Conservation (phyloP, 2,797 vertebrate species). For the Xenentodon cancila region DNA sequence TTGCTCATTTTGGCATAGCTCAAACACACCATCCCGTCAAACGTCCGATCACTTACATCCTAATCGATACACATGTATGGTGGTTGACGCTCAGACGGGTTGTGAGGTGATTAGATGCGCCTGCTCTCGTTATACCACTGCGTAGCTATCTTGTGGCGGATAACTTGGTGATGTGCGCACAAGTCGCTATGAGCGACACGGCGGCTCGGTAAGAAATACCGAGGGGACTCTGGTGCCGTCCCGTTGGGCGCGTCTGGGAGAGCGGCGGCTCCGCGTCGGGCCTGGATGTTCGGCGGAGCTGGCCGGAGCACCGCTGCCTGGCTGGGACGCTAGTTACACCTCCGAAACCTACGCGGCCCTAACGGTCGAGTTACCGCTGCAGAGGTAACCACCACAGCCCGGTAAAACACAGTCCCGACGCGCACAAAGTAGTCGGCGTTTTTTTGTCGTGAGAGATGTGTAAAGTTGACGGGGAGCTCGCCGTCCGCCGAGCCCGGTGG, state of each 20-base stretch:
- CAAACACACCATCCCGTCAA: no score
- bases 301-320: constrained; percentile 63
- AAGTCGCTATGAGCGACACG: no score
- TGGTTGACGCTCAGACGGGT: no score
- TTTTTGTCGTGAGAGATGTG: no score
- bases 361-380: constrained; percentile 30
- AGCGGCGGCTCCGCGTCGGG: constrained; percentile 50
- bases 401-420: not conserved
- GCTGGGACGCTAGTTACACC: constrained; percentile 69
- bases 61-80: no score
- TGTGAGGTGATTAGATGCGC: no score
- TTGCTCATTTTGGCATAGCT: no score
- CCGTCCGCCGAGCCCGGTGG: constrained; percentile 18
- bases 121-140: not conserved
- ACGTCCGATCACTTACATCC: no score
- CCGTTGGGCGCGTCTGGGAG: no score
- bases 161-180: no score
- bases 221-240: no score
- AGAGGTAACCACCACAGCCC: constrained; percentile 10
- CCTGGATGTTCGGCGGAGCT: constrained; percentile 41
- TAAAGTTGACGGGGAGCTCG: not conserved
- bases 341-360: constrained; percentile 65
- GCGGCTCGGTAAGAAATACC: no score
- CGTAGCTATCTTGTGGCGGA: not conserved
- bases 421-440: not conserved